These are phyloP conservation scores for Scomber scombrus DNA, from an alignment of 2,113 vertebrate genomes.

Conservation along the genomic window DNA sequence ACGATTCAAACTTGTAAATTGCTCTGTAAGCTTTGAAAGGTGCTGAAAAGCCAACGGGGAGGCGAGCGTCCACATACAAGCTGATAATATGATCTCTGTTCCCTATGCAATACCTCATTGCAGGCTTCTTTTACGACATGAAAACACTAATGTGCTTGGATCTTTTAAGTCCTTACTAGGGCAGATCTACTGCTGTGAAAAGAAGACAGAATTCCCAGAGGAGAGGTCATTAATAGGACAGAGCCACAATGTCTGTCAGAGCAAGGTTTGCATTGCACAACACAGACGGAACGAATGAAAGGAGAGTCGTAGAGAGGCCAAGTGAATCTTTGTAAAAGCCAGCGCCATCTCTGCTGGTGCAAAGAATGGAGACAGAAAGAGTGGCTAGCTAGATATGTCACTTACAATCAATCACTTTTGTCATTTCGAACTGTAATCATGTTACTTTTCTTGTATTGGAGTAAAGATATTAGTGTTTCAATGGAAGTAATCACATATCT, in stretches of 20 bases:
- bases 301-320: conserved; percentile 22
- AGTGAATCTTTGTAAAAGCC: conserved; percentile 21
- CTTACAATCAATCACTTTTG: not conserved
- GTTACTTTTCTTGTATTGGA: not conserved
- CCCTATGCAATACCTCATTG: not conserved
- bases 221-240: conserved; percentile 69
- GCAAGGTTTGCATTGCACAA: conserved; percentile 45
- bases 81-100: not conserved
- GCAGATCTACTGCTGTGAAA: conserved; percentile 42
- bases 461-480: conserved; percentile 7
- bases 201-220: conserved; percentile 50
- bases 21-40: not conserved
- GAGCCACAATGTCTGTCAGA: conserved; percentile 41
- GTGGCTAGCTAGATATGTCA: not conserved
- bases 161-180: conserved; percentile 34
- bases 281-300: conserved; percentile 35
- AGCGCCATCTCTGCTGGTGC: not conserved
- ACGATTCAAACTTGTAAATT: conserved; percentile 19
- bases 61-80: not conserved
- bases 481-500: conserved; percentile 20
- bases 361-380: conserved; percentile 1
- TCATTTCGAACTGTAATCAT: not conserved
- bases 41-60: not conserved
- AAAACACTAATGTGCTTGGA: not conserved
- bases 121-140: conserved; percentile 1